phyloP scores from a whole-genome alignment of 92 coral and sea anemone genomes.

The Montipora capitata region DNA sequence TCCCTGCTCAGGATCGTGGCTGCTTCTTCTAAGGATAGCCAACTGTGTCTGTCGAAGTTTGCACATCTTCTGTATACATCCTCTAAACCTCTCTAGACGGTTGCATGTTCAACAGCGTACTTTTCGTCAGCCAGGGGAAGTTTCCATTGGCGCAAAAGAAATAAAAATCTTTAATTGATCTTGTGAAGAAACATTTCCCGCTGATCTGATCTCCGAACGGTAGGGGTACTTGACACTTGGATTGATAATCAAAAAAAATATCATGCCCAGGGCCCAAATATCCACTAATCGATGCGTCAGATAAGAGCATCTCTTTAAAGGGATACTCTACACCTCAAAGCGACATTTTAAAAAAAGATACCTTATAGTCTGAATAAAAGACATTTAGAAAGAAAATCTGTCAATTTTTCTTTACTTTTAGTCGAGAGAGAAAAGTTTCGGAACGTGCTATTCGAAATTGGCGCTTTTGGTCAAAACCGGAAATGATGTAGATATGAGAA shows the following conservation, averaged over 20 bases:
- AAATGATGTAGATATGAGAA: no score
- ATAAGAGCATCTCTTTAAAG: neutral
- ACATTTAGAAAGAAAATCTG: no score
- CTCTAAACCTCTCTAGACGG: conserved; percentile 47
- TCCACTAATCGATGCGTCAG: neutral
- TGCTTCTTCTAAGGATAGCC: conserved; percentile 49
- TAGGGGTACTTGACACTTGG: conserved; percentile 36
- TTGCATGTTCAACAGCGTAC: conserved; percentile 36
- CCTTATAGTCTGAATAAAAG: no score
- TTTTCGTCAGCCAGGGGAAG: conserved; percentile 22
- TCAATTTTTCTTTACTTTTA: no score
- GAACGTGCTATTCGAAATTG: no score
- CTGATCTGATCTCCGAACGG: conserved; percentile 13
- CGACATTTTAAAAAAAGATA: no score
- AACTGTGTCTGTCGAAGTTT: conserved; percentile 34
- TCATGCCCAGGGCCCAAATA: conserved; percentile 35
- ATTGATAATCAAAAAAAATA: neutral
- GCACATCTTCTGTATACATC: conserved; percentile 34
- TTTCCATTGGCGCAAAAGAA: conserved; percentile 9
- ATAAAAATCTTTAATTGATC: conserved; percentile 30
- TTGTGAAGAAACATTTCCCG: conserved; percentile 31
- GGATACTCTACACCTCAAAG: no score
- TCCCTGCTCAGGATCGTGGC: conserved; percentile 16
- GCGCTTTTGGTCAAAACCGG: no score
- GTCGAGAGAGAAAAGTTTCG: no score